Conservation (phyloP, 2,113 vertebrate genomes). For the Sorex fumeus region DNA sequence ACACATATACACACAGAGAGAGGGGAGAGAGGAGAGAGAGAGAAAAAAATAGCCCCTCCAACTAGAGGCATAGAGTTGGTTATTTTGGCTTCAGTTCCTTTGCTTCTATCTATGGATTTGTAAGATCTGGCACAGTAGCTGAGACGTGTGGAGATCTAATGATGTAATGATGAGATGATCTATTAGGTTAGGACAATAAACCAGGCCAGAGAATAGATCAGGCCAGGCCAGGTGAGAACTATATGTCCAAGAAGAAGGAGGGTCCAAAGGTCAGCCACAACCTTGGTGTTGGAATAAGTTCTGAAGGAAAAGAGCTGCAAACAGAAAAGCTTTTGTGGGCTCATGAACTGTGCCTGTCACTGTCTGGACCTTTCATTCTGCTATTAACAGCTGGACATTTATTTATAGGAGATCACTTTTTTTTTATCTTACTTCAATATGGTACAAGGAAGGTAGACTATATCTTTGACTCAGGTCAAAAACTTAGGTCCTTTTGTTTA, state of each 20-base stretch:
- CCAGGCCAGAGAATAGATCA: too few relatives aligned
- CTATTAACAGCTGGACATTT: not conserved
- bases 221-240: not conserved
- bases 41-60: not conserved
- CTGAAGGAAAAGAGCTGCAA: not conserved
- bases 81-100: not conserved
- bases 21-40: too few relatives aligned
- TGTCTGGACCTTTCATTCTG: not conserved
- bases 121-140: not conserved
- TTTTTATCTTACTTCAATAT: not conserved
- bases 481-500: not conserved
- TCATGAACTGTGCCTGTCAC: not conserved
- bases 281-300: not conserved
- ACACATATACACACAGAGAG: constrained; percentile 15
- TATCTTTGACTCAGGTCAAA: not conserved
- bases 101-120: not conserved
- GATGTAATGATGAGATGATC: not conserved
- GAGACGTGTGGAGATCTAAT: not conserved
- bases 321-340: not conserved
- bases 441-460: not conserved
- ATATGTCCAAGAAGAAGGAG: not conserved
- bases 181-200: not conserved
- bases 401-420: not conserved
- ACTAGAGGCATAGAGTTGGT: not conserved
- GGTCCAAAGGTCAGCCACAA: not conserved